Evolutionary conservation across 64 coral and sea anemone genomes (phyloP), one percentile per base, ranked within the genome.

Genomic region (Pachyseris speciosa): DNA sequence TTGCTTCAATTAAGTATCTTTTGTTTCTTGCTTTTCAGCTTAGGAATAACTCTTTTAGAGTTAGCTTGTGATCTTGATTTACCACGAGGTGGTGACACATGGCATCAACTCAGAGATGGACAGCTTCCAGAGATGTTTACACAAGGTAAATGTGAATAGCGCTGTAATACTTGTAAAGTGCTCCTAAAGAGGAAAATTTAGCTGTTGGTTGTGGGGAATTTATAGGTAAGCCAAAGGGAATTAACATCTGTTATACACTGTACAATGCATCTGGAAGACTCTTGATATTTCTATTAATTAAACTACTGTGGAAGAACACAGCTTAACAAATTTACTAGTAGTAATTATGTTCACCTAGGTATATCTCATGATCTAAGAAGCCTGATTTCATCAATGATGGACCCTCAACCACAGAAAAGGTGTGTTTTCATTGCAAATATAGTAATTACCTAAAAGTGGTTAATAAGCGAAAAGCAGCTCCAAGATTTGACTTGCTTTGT

Each of bases 61-160:
- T 74, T 94, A 37, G 86, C 97, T 13, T 93, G 97, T 93, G 97
- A 99, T 80, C 77, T 99, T 69, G 97, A 99, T 51, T 67, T 99
- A 45, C 97, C 97, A 0, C 84, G 53, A 59, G 97, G 97, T 59
- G 97, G 97, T 48, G 80, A 99, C 10, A 86, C 97, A 16, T 99
- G 97, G 97, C 97, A 99, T 51, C 93, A 99, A 69, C 85, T 99
- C 5, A 86, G 97, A 42, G 90, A 92, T 74, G 90, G 94, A 40
- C 80, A 93, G 38, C 69, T 99, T 15, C 97, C 97, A 25, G 38
- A 86, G 29, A 66, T 85, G 67, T 99, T 99, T 80, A 90, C 83
- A 61, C 79, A 95, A 99, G 97, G 97, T 99, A n/a, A n/a, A 80
- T 26, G 49, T 13, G 24, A 15, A 43, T 40, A 37, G 30, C 45